Evolutionary conservation across 2,797 vertebrate species (phyloP).

Genomic region (Acanthurus leucopareius): DNA sequence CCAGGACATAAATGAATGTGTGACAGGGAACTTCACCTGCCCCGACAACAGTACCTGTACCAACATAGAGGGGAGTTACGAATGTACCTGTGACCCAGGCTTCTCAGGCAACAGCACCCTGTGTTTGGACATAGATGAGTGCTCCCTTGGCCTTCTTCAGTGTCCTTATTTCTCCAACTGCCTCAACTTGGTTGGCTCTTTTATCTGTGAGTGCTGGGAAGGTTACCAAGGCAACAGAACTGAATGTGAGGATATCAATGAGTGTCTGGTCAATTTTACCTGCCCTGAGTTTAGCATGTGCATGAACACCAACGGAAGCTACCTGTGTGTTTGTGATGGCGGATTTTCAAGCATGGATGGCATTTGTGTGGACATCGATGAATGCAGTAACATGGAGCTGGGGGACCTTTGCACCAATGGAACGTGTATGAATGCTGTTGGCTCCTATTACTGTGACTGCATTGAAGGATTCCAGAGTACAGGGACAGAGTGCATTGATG

Average conservation of each 20-base stretch:
- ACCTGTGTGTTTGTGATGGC: slow-evolving; percentile 80
- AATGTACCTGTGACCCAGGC: slow-evolving; percentile 82
- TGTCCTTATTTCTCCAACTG: slow-evolving; percentile 85
- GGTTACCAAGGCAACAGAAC: slow-evolving; percentile 81
- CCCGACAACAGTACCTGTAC: slow-evolving; percentile 81
- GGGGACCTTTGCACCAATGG: slow-evolving; percentile 79
- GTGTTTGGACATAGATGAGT: slow-evolving; percentile 82
- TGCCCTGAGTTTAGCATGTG: slow-evolving; percentile 85
- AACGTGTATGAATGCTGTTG: slow-evolving; percentile 82
- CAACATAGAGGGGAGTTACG: slow-evolving; percentile 82
- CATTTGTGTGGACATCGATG: slow-evolving; percentile 83
- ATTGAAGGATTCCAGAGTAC: slow-evolving; percentile 82
- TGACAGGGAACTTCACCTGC: slow-evolving; percentile 78
- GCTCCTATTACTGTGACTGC: slow-evolving; percentile 88
- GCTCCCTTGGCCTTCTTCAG: slow-evolving; percentile 55
- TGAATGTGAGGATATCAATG: slow-evolving; percentile 83
- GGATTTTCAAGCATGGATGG: slow-evolving; percentile 77
- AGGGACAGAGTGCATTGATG: slow-evolving; percentile 81
- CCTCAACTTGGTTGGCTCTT: slow-evolving; percentile 82
- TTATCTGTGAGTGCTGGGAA: slow-evolving; percentile 82
- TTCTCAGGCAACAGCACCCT: slow-evolving; percentile 76
- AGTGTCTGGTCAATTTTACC: slow-evolving; percentile 78
- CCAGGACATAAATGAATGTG: slow-evolving; percentile 86
- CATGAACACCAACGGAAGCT: slow-evolving; percentile 81
- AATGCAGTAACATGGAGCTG: slow-evolving; percentile 71